These are phyloP conservation scores for Dromaius novaehollandiae DNA, from an alignment of 2,113 vertebrate genomes.

Conservation along the genomic window DNA sequence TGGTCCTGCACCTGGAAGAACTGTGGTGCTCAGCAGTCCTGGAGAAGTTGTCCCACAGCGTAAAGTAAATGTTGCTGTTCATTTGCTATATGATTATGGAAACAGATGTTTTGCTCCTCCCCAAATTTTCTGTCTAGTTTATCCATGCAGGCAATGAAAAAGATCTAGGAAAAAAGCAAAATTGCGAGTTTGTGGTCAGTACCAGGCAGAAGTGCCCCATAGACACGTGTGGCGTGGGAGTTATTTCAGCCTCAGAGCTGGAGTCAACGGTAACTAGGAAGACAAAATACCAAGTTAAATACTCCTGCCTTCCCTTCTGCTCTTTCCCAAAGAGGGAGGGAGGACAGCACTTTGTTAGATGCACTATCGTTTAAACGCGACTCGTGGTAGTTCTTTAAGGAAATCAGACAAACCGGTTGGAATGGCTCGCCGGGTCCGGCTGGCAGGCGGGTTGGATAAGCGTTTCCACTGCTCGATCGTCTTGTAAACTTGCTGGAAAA, in stretches of 20 bases:
- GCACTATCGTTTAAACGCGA: not conserved
- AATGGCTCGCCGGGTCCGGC: rapidly evolving
- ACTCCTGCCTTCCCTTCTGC: not conserved
- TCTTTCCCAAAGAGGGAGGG: not conserved
- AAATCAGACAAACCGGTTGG: not conserved
- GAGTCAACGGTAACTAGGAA: not conserved
- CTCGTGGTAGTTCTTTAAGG: not conserved
- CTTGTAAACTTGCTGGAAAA: not conserved
- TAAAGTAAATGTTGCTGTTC: not conserved
- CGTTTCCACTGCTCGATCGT: not conserved
- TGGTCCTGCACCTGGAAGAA: not conserved
- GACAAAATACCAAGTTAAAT: not conserved
- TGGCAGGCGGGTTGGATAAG: not conserved
- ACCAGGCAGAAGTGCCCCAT: not conserved
- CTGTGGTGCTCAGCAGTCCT: not conserved
- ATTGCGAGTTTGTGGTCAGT: not conserved
- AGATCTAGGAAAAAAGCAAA: not conserved
- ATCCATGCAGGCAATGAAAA: not conserved
- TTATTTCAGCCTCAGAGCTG: not conserved
- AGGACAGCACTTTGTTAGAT: not conserved
- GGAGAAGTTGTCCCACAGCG: not conserved
- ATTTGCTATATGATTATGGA: not conserved
- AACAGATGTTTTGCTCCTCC: not conserved
- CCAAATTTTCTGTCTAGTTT: not conserved
- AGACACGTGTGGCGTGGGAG: not conserved